A percentile compares a stretch with the other conserved stretches of the same genome.
Conservation (phyloP, 2,797 vertebrate genomes). For the Hydrolagus colliei region DNA sequence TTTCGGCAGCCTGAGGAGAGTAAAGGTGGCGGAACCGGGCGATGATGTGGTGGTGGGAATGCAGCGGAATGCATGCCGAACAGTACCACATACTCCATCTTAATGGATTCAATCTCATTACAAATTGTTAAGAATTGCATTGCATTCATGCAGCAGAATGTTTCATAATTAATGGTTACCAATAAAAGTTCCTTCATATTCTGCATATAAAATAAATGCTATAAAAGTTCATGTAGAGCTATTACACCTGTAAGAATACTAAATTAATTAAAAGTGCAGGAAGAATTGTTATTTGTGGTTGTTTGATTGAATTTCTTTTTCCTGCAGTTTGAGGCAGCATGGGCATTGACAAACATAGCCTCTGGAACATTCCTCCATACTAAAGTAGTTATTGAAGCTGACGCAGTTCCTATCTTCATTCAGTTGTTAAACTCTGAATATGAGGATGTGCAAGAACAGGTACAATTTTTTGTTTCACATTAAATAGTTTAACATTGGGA, state of each 20-base stretch:
- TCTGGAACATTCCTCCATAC: conserved; percentile 93
- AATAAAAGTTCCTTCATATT: neutral
- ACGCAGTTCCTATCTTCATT: conserved; percentile 91
- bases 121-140: neutral
- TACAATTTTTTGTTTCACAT: conserved; percentile 40
- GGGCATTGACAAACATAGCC: conserved; percentile 95
- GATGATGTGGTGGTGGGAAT: no score
- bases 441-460: conserved; percentile 94
- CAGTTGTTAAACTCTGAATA: conserved; percentile 87
- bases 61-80: no score
- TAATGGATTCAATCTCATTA: neutral
- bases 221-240: neutral
- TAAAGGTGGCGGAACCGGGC: no score
- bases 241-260: neutral
- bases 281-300: neutral
- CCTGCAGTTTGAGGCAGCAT: conserved; percentile 85
- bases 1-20: no score
- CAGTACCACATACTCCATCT: neutral
- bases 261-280: neutral
- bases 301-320: conserved; percentile 30
- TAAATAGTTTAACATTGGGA: neutral
- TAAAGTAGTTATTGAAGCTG: conserved; percentile 88
- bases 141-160: neutral
- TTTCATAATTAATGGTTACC: neutral
- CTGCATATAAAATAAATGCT: neutral